Evolutionary conservation across 2,113 vertebrate genomes (phyloP).

Genomic region (Asarcornis scutulata): DNA sequence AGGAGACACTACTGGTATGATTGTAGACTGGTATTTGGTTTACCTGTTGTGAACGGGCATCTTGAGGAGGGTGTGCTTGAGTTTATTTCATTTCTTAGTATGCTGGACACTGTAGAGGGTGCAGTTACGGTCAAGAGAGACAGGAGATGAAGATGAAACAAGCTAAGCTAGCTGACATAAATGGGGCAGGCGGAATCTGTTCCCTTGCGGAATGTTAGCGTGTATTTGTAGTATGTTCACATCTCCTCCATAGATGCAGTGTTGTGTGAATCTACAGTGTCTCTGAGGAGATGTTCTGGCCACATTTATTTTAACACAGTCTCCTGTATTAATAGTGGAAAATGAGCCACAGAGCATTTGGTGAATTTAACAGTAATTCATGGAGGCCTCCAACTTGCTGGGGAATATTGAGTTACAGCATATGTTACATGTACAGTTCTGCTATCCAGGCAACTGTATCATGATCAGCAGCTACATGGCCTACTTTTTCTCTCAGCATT

Average conservation of each 20-base stretch:
- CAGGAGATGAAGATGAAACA: not conserved
- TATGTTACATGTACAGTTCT: slow-evolving; percentile 8
- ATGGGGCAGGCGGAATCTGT: not conserved
- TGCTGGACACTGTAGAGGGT: not conserved
- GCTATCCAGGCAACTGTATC: not conserved
- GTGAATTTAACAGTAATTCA: not conserved
- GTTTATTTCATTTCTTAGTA: not conserved
- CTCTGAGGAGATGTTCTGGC: not conserved
- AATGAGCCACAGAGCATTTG: not conserved
- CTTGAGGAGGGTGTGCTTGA: not conserved
- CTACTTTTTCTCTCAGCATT: slow-evolving; percentile 22
- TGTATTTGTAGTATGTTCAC: not conserved
- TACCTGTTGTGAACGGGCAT: not conserved
- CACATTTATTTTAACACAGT: not conserved
- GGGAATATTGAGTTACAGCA: not conserved
- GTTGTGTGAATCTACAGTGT: not conserved
- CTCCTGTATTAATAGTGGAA: not conserved
- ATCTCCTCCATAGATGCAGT: fast-evolving
- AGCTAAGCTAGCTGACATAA: not conserved
- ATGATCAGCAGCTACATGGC: slow-evolving; percentile 24
- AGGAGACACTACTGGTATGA: not conserved
- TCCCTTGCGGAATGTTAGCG: not conserved
- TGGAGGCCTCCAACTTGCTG: not conserved
- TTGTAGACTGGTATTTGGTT: not conserved
- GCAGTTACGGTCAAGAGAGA: not conserved